Base-by-base conservation (phyloP, 2,888 invertebrate species). In the Melinaea menophilus region DNA sequence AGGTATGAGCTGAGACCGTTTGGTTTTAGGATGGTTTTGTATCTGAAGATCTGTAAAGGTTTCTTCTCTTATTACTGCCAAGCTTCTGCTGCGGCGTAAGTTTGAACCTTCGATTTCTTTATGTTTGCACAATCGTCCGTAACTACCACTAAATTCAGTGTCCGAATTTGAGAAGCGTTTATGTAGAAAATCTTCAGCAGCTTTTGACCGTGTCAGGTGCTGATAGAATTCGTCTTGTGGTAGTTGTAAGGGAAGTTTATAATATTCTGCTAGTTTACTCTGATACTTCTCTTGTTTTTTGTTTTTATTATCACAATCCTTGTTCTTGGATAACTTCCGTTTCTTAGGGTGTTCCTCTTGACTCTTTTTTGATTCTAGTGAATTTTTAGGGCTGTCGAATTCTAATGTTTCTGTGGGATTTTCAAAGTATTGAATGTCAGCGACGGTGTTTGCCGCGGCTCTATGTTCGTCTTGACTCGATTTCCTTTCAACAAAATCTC, bases 11-110 rank as follows among this genome's bases (percentile, higher is more conserved):
- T 95, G 95, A 59, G 94, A 94, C 74, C 95, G 91, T 77, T 94
- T 92, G 75, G 91, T 92, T 74, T 92, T 92, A 70, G 93, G 92
- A 79, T 93, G 92, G 72, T 92, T 91, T 72, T 92, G 92, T 75
- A 93, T 92, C 82, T 94, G 93, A 75, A 94, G 91, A 77, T 93
- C 94, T 75, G 93, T 93, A 84, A 93, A 94, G 55, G 95, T 93
- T 84, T 95, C 95, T 81, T 95, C 95, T 79, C 95, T 92, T 79
- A 95, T 94, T 66, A 95, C 94, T 68, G 95, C 95, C 78, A 95
- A 92, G 77, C 95, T 95, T 75, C 94, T 91, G 75, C 95, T 95
- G 64, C 90, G 88, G 63, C 95, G 91, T 76, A 95, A 88, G 79
- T 93, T 93, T 57, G 90, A 87, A 55, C 88, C 88, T 77, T 91